Conservation (phyloP, 2,797 vertebrate genomes). For the Myotis pilosus region DNA sequence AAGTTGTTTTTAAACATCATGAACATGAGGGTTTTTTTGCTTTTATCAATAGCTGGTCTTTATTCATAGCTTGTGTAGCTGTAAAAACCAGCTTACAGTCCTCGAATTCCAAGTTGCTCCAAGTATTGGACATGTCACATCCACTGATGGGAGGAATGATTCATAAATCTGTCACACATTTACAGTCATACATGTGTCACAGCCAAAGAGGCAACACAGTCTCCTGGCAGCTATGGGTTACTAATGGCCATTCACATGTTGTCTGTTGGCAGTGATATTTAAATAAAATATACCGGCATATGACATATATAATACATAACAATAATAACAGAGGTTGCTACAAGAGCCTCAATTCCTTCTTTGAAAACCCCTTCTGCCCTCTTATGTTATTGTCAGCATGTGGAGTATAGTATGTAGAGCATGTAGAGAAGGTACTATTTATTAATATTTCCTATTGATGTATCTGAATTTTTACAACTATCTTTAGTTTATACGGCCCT, state of each 20-base stretch:
- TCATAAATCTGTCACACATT: neutral
- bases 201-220: neutral
- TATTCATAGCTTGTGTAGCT: neutral
- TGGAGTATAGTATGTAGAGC: neutral
- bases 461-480: conserved; percentile 6
- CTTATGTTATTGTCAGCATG: neutral
- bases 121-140: neutral
- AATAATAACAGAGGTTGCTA: neutral
- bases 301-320: neutral
- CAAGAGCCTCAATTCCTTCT: neutral
- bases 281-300: neutral
- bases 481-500: neutral
- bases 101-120: neutral
- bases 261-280: neutral
- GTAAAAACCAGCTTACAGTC: neutral
- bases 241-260: neutral
- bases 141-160: neutral
- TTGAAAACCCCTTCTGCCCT: neutral
- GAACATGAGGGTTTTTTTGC: neutral
- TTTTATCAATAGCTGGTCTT: neutral
- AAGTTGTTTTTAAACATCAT: conserved; percentile 27
- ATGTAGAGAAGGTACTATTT: neutral
- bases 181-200: neutral
- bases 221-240: neutral
- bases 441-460: conserved; percentile 23